A percentile compares a stretch with the other conserved stretches of the same genome.
These are phyloP conservation scores for Melospiza georgiana DNA, from an alignment of 2,113 vertebrate genomes.

Conservation along the genomic window DNA sequence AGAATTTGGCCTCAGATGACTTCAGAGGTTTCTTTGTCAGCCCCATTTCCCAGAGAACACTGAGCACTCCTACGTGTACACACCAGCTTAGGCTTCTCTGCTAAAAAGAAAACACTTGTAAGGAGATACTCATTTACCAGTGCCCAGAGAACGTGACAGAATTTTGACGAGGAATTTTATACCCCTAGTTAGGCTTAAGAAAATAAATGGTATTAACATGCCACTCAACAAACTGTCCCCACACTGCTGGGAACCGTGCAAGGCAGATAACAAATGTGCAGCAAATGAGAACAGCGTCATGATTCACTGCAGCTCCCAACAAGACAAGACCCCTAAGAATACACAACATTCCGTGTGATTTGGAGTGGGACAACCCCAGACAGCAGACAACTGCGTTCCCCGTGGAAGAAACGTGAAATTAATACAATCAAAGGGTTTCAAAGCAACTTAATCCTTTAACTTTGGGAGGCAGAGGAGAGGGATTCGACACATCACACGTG, in stretches of 20 bases:
- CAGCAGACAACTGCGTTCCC: neutral
- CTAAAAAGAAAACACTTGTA: constrained; percentile 42
- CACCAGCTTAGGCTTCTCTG: neutral
- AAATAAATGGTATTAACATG: constrained; percentile 62
- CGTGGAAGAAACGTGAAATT: neutral
- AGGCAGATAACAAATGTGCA: constrained; percentile 48
- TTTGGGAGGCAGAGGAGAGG: neutral
- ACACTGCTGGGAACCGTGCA: constrained; percentile 22
- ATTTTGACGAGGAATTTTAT: constrained; percentile 64
- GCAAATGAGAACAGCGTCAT: neutral
- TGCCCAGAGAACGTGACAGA: constrained; percentile 51
- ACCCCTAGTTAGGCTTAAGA: constrained; percentile 61
- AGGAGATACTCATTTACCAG: constrained; percentile 47
- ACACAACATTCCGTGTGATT: neutral
- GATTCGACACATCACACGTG: neutral
- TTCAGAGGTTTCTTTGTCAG: constrained; percentile 63
- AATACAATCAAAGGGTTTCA: neutral
- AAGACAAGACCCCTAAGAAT: neutral
- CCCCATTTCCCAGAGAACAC: constrained; percentile 47
- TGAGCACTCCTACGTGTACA: neutral
- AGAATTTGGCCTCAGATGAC: constrained; percentile 67
- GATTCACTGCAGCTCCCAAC: neutral
- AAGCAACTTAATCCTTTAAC: neutral
- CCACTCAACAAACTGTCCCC: constrained; percentile 46
- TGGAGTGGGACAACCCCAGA: neutral